Percentiles rank a stretch among this genome's conserved stretches.
These are phyloP conservation scores for Dynastes hyllus DNA, from an alignment of 2,888 invertebrate species.

Conservation along the genomic window DNA sequence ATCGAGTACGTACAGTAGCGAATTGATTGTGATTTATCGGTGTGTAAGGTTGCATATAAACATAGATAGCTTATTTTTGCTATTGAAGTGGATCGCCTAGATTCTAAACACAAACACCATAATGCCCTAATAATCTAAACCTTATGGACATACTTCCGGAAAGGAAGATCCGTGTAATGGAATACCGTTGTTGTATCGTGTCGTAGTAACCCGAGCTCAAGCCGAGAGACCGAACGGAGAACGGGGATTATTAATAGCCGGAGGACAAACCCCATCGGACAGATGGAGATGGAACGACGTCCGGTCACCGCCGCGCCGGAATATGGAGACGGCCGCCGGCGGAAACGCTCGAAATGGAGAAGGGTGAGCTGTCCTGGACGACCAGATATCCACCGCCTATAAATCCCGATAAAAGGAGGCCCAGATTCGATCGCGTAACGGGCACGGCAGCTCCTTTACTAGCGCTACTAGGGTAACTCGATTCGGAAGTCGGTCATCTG, in stretches of 20 bases:
- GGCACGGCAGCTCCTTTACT: slow-evolving; percentile 2
- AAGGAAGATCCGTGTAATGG: slow-evolving; percentile 8
- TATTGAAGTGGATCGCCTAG: too few relatives aligned
- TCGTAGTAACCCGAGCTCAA: background rate
- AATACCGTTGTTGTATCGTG: slow-evolving; percentile 8
- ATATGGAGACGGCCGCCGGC: slow-evolving; percentile 2
- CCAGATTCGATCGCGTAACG: slow-evolving; percentile 12
- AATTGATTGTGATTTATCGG: too few relatives aligned
- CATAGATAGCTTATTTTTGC: background rate
- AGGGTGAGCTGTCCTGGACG: background rate
- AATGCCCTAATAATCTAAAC: background rate
- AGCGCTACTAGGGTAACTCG: background rate
- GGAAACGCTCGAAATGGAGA: slow-evolving; percentile 9
- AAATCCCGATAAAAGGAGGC: slow-evolving; percentile 21
- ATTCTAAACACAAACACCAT: too few relatives aligned
- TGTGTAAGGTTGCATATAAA: too few relatives aligned
- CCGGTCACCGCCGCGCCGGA: slow-evolving; percentile 10
- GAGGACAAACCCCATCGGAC: slow-evolving; percentile 11
- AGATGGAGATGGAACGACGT: slow-evolving; percentile 30
- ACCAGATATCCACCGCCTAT: background rate
- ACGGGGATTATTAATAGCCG: slow-evolving; percentile 16
- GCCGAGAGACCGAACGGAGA: too few relatives aligned
- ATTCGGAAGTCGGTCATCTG: slow-evolving; percentile 18
- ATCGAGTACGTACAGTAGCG: too few relatives aligned
- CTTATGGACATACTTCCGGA: background rate